Evolutionary conservation across 1,140 invertebrate genomes (phyloP).

Genomic region (Phenacoccus solenopsis): DNA sequence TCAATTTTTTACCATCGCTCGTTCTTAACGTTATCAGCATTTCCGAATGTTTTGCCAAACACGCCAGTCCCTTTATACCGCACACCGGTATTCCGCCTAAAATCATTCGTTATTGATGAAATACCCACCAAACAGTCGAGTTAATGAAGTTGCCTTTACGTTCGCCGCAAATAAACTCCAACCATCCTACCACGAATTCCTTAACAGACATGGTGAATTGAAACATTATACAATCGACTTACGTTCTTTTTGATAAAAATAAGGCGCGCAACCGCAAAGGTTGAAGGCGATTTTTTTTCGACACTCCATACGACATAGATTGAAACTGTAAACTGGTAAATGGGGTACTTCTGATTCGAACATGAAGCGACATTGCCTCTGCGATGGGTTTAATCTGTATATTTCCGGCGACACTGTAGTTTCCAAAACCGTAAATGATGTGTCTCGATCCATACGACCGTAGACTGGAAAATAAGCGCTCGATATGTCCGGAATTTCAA

Average conservation of each 20-base stretch:
- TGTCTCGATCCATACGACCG: conserved; percentile 34
- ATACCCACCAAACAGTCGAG: background rate
- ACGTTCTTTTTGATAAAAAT: conserved; percentile 39
- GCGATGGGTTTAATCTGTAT: conserved; percentile 37
- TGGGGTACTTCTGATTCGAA: conserved; percentile 44
- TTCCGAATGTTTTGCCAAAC: conserved; percentile 27
- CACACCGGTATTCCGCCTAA: conserved; percentile 29
- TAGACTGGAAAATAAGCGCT: conserved; percentile 29
- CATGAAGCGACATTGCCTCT: conserved; percentile 50
- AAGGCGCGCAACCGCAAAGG: conserved; percentile 48
- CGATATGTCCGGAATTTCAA: conserved; percentile 38
- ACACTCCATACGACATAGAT: conserved; percentile 50
- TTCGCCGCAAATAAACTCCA: background rate
- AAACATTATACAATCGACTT: background rate
- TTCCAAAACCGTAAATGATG: conserved; percentile 39
- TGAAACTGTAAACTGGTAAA: conserved; percentile 49
- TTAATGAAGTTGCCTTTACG: background rate
- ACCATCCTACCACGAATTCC: too few relatives aligned
- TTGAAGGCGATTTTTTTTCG: conserved; percentile 41
- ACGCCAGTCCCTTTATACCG: conserved; percentile 33
- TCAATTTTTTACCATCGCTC: conserved; percentile 13
- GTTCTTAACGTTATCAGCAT: conserved; percentile 24
- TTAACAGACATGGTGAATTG: too few relatives aligned
- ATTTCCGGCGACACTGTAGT: conserved; percentile 35
- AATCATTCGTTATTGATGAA: too few relatives aligned